Conservation (phyloP, 2,888 invertebrate species). For the Geotrupes spiniger region DNA sequence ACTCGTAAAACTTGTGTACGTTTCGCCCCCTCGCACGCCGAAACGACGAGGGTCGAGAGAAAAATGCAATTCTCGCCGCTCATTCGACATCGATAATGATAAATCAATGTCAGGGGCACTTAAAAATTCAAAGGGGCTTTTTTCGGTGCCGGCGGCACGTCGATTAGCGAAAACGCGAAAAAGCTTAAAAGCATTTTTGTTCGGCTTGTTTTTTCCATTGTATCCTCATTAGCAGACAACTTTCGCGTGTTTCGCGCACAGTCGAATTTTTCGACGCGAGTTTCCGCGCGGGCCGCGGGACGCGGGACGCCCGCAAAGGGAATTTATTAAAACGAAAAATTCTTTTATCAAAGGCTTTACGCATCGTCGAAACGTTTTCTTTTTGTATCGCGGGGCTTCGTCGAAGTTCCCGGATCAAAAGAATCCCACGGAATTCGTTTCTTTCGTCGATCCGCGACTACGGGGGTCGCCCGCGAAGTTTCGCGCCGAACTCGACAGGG, state of each 20-base stretch:
- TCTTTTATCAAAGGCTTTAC: no score
- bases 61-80: slow-evolving; percentile 9
- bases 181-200: slow-evolving; percentile 36
- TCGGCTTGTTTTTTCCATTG: slow-evolving; percentile 30
- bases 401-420: slow-evolving; percentile 2
- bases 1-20: no score
- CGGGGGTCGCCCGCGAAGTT: neutral
- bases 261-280: no score
- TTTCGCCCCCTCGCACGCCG: no score
- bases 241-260: slow-evolving; percentile 5
- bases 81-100: slow-evolving; percentile 30
- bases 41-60: slow-evolving; percentile 3
- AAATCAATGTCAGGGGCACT: slow-evolving; percentile 46
- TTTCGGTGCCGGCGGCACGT: slow-evolving; percentile 30
- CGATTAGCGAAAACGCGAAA: slow-evolving; percentile 19
- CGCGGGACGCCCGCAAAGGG: neutral
- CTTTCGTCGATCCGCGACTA: neutral
- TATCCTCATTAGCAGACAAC: slow-evolving; percentile 23
- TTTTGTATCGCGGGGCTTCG: neutral
- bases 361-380: no score
- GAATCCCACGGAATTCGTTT: neutral
- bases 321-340: neutral
- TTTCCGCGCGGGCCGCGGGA: neutral
- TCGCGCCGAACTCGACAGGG: neutral
- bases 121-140: slow-evolving; percentile 39